Evolutionary conservation across 1,140 invertebrate genomes (phyloP), one percentile per base, ranked within the genome.

Genomic region (Nebria ingens): DNA sequence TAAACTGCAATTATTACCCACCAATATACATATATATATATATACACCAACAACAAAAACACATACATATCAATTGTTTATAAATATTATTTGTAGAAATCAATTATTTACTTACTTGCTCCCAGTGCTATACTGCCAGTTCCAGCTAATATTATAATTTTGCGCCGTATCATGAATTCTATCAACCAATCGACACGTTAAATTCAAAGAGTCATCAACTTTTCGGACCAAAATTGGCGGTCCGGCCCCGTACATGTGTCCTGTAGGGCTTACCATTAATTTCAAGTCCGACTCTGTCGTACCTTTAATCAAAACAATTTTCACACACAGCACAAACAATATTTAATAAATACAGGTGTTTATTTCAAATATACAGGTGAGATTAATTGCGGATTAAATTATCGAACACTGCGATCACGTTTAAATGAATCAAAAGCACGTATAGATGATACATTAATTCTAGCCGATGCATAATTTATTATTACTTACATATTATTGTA

Each of bases 401-500:
- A 9, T 34, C 25, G n/a, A 34, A 34, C 25, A n/a, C n/a, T 34
- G 9, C 4, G 17, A 45, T 17, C 40, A 6, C 9, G 9, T 45
- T 45, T 12, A 45, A 45, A 45, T 11, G 15, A 9, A 45, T 17
- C 15, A 45, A 45, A 11, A 12, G 17, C 6, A 45, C 40, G 40
- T 45, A 11, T 17, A 12, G 17, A 11, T 45, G 15, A 12, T 45
- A n/a, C n/a, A n/a, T n/a, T n/a, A n/a, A n/a, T n/a, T n/a, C n/a
- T n/a, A n/a, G n/a, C n/a, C n/a, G n/a, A n/a, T n/a, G n/a, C 17
- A 45, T 12, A 45, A 45, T 12, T 17, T 11, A 45, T 45, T 45
- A 45, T 4, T 45, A 45, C 40, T 45, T 45, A 45, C 40, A 45
- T 45, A 3, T 45, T 45, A 45, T 45, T 45, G 40, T 45, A 11